Conservation (phyloP, 2,113 vertebrate species). For the Dunckerocampus dactyliophorus region DNA sequence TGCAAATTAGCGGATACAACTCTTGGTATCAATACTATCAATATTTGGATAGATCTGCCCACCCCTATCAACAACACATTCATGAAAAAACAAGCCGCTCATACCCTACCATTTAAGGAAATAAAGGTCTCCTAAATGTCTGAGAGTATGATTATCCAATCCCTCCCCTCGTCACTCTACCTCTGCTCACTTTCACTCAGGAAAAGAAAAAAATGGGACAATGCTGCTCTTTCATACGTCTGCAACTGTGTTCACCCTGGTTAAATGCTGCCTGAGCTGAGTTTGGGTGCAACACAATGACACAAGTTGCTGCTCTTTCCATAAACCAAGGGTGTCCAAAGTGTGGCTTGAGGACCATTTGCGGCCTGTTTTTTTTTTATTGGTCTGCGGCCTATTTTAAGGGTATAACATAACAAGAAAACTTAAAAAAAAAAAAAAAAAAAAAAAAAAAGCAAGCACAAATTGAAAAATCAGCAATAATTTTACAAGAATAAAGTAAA, state of each 20-base stretch:
- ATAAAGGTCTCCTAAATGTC: background rate
- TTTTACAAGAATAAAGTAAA: no score
- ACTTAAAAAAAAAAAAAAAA: no score
- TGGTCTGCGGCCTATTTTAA: no score
- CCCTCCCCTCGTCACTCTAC: background rate
- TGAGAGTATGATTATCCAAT: background rate
- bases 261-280: background rate
- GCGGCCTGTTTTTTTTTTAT: no score
- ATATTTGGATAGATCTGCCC: no score
- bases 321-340: background rate
- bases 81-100: background rate
- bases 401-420: no score
- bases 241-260: background rate
- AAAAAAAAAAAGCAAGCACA: no score
- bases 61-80: background rate
- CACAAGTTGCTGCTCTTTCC: conserved; percentile 1
- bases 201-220: conserved; percentile 31
- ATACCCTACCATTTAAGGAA: background rate
- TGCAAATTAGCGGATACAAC: no score
- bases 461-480: no score
- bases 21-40: no score
- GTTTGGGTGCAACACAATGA: conserved; percentile 13
- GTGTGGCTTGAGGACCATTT: no score
- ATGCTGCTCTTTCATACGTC: conserved; percentile 42
- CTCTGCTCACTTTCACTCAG: conserved; percentile 2